Conservation (phyloP, 2,888 invertebrate genomes). For the Eilema sororculum region DNA sequence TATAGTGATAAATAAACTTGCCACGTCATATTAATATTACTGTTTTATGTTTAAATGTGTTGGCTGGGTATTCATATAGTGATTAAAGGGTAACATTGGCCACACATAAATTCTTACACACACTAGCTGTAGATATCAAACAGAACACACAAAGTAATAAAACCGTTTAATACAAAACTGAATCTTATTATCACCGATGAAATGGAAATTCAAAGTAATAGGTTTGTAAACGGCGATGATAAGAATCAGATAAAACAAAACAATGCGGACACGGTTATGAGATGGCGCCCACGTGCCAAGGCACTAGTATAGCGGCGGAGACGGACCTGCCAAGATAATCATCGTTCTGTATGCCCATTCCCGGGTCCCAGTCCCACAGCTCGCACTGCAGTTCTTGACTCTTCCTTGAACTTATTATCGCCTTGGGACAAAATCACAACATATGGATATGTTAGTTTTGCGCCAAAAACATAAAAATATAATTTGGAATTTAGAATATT, state of each 20-base stretch:
- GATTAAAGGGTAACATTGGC: slow-evolving; percentile 21
- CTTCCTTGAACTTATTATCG: slow-evolving; percentile 91
- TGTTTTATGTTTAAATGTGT: slow-evolving; percentile 32
- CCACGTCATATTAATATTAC: slow-evolving; percentile 30
- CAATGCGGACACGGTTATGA: slow-evolving; percentile 61
- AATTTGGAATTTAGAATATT: slow-evolving; percentile 21
- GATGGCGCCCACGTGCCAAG: slow-evolving; percentile 56
- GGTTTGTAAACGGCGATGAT: slow-evolving; percentile 52
- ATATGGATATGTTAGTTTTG: slow-evolving; percentile 56
- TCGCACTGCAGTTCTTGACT: slow-evolving; percentile 91
- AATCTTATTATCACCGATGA: slow-evolving; percentile 62
- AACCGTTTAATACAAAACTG: slow-evolving; percentile 45
- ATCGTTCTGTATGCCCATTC: slow-evolving; percentile 92
- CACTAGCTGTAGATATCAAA: slow-evolving; percentile 55
- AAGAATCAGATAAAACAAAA: slow-evolving; percentile 55
- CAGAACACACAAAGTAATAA: slow-evolving; percentile 57
- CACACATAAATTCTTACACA: slow-evolving; percentile 50
- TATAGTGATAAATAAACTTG: slow-evolving; percentile 40
- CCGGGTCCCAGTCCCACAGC: slow-evolving; percentile 95
- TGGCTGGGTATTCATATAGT: slow-evolving; percentile 32
- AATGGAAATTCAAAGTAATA: neutral
- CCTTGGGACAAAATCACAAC: slow-evolving; percentile 87
- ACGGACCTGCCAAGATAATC: slow-evolving; percentile 95
- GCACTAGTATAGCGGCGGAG: slow-evolving; percentile 57
- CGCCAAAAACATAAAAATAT: slow-evolving; percentile 27